These are phyloP conservation scores for Pseudanteris insignis DNA, from an alignment of 2,888 invertebrate species.

Conservation along the genomic window DNA sequence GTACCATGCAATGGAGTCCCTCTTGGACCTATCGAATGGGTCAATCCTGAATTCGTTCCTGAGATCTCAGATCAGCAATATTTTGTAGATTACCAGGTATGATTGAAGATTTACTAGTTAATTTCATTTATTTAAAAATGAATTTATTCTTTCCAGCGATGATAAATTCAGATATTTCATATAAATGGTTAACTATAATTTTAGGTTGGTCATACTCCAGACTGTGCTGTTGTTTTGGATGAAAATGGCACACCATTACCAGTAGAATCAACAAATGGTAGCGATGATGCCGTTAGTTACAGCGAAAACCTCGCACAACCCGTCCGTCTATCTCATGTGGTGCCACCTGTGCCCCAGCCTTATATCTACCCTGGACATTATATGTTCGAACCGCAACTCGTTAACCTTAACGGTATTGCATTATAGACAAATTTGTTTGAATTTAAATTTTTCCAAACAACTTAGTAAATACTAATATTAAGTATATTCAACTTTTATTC, in stretches of 20 bases:
- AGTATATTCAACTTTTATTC: too few relatives aligned
- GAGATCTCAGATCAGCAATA: slow-evolving; percentile 58
- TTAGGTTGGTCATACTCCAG: slow-evolving; percentile 51
- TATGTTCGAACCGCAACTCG: slow-evolving; percentile 68
- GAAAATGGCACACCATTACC: slow-evolving; percentile 47
- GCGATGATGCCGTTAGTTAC: slow-evolving; percentile 52
- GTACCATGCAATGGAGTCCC: slow-evolving; percentile 67
- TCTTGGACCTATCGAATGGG: slow-evolving; percentile 67
- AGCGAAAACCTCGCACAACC: slow-evolving; percentile 54
- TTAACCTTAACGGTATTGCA: slow-evolving; percentile 68
- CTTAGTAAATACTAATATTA: too few relatives aligned
- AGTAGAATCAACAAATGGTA: slow-evolving; percentile 42
- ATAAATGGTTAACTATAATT: too few relatives aligned
- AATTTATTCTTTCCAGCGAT: background rate
- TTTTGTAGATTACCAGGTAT: slow-evolving; percentile 60
- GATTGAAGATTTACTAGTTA: background rate
- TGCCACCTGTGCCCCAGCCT: slow-evolving; percentile 55
- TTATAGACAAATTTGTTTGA: too few relatives aligned
- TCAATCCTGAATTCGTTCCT: slow-evolving; percentile 64
- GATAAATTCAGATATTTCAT: too few relatives aligned
- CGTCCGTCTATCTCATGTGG: slow-evolving; percentile 56
- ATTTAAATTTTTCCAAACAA: too few relatives aligned
- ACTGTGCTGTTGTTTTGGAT: slow-evolving; percentile 51
- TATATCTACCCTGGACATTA: slow-evolving; percentile 69
- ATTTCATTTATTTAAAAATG: too few relatives aligned